phyloP scores from a whole-genome alignment of 2,888 invertebrate genomes.

The Pammene fasciana region DNA sequence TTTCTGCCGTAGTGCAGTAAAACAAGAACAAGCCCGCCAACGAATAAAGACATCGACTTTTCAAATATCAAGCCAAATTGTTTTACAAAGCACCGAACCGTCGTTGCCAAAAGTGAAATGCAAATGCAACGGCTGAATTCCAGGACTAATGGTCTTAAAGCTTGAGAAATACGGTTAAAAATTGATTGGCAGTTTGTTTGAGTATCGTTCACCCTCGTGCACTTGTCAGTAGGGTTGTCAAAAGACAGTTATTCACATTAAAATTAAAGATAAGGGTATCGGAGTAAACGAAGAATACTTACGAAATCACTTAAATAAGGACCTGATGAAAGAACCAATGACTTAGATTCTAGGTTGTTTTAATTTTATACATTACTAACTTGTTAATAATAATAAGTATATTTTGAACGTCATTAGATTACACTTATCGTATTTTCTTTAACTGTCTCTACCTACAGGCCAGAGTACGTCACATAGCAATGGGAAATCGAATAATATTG shows the following conservation, averaged over 20 bases:
- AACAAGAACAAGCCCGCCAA: not conserved
- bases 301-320: too few relatives aligned
- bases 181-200: not conserved
- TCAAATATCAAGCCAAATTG: slow-evolving; percentile 23
- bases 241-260: not conserved
- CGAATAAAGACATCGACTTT: slow-evolving; percentile 24
- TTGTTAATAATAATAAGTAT: too few relatives aligned
- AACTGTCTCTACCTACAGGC: too few relatives aligned
- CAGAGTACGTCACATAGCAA: too few relatives aligned
- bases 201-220: slow-evolving; percentile 11
- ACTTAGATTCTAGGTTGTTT: too few relatives aligned
- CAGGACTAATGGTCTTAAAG: not conserved
- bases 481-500: too few relatives aligned
- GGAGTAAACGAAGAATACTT: too few relatives aligned
- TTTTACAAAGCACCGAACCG: slow-evolving; percentile 15
- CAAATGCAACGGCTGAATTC: slow-evolving; percentile 10
- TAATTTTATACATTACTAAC: too few relatives aligned
- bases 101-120: slow-evolving; percentile 22
- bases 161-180: not conserved
- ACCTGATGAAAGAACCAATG: too few relatives aligned
- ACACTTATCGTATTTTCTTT: too few relatives aligned
- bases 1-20: not conserved
- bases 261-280: not conserved
- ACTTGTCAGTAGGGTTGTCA: slow-evolving; percentile 18
- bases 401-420: too few relatives aligned